Conservation (phyloP, 2,797 vertebrate species). For the Pampus argenteus region DNA sequence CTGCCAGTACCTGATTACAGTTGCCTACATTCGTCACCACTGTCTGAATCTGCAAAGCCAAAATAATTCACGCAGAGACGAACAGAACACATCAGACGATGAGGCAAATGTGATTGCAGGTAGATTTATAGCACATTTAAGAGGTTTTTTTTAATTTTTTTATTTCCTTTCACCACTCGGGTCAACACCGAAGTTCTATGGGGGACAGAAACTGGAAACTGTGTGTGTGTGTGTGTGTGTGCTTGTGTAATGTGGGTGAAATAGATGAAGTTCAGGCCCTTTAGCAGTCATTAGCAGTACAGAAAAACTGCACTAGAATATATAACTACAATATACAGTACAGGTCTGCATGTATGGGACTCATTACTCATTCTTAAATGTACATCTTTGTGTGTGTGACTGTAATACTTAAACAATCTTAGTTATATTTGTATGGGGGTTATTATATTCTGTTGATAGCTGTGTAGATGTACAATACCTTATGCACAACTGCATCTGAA, state of each 20-base stretch:
- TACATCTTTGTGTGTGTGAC: constrained; percentile 64
- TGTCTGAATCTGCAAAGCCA: constrained; percentile 67
- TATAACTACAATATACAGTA: constrained; percentile 50
- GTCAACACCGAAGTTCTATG: constrained; percentile 63
- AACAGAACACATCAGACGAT: constrained; percentile 40
- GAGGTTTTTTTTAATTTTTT: constrained; percentile 30
- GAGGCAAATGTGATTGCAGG: constrained; percentile 61
- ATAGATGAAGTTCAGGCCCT: constrained; percentile 64
- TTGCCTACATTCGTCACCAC: constrained; percentile 54
- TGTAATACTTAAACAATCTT: constrained; percentile 56
- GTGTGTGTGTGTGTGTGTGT: constrained; percentile 18
- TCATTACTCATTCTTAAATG: constrained; percentile 67
- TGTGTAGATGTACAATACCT: constrained; percentile 54
- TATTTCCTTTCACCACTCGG: constrained; percentile 47
- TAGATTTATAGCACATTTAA: constrained; percentile 72
- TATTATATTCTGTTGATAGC: constrained; percentile 43
- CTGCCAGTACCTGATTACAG: constrained; percentile 72
- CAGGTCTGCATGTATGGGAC: constrained; percentile 72
- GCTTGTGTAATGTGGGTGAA: constrained; percentile 6
- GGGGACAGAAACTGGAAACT: constrained; percentile 62
- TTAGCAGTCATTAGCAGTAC: constrained; percentile 65
- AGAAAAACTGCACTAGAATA: constrained; percentile 58
- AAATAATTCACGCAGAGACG: constrained; percentile 44
- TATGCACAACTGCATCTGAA: constrained; percentile 71
- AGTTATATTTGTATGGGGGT: constrained; percentile 35